Percentiles rank a stretch among this genome's conserved stretches.
phyloP scores from a whole-genome alignment of 2,113 vertebrate species.

The Xiphorhynchus elegans region DNA sequence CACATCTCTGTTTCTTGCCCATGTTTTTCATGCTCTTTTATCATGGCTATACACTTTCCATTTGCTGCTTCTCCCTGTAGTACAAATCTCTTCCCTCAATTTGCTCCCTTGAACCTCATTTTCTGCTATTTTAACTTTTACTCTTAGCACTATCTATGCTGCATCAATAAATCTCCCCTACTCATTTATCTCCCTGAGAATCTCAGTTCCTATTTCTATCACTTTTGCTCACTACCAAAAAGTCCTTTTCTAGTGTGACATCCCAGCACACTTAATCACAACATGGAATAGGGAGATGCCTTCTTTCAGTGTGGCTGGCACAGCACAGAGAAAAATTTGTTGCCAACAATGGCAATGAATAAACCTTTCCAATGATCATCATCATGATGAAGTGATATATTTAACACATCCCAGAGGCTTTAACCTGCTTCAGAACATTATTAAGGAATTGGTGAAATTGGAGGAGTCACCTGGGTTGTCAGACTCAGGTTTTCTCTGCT shows the following conservation, averaged over 20 bases:
- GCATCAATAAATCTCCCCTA: conserved; percentile 76
- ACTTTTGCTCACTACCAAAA: conserved; percentile 53
- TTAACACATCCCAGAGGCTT: neutral
- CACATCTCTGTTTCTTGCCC: neutral
- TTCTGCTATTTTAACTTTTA: conserved; percentile 77
- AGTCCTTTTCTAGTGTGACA: conserved; percentile 1
- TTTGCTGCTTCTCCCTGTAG: conserved; percentile 36
- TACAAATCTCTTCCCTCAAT: conserved; percentile 62
- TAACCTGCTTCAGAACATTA: neutral
- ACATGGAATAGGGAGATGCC: neutral
- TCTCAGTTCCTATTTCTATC: conserved; percentile 60
- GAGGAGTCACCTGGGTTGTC: neutral
- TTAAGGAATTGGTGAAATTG: neutral
- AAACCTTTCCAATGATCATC: neutral
- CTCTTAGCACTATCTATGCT: conserved; percentile 72
- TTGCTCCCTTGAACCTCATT: conserved; percentile 75
- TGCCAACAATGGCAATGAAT: neutral
- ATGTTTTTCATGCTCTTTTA: neutral
- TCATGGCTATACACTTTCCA: neutral
- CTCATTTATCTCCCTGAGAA: conserved; percentile 71
- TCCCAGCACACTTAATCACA: conserved; percentile 24
- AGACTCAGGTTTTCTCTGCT: neutral
- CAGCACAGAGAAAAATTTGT: neutral
- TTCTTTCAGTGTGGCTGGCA: neutral
- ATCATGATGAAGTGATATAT: neutral